Percentiles rank a stretch among this genome's conserved stretches.
phyloP scores from a whole-genome alignment of 2,797 vertebrate genomes.

The Muraenolepis orangiensis region DNA sequence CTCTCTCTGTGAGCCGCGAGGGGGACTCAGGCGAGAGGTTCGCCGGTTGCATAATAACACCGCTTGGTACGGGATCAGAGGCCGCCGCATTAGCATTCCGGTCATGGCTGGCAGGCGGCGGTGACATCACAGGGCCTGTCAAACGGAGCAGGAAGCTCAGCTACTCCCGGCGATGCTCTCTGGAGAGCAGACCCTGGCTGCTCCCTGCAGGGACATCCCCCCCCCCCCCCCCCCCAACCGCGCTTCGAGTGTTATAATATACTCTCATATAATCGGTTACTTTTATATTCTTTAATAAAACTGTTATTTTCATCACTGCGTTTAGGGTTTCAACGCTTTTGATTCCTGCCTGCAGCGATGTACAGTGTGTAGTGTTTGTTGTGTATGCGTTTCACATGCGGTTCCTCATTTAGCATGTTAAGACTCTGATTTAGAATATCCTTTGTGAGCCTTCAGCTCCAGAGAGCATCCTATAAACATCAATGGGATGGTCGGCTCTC shows the following conservation, averaged over 20 bases:
- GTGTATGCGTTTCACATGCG: background rate
- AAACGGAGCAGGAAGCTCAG: conserved; percentile 44
- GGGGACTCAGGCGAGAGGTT: conserved; percentile 68
- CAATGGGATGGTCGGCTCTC: background rate
- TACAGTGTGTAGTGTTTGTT: too few species aligned
- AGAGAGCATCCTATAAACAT: background rate
- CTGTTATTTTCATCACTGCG: background rate
- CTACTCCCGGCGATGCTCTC: background rate
- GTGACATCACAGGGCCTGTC: conserved; percentile 56
- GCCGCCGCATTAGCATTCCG: conserved; percentile 64
- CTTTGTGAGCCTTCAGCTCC: background rate
- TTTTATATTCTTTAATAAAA: background rate
- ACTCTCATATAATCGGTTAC: too few species aligned
- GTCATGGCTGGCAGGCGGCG: conserved; percentile 43
- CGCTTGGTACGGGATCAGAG: conserved; percentile 64
- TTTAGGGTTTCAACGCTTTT: background rate
- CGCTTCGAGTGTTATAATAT: background rate
- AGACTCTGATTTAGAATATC: background rate
- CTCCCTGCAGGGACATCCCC: background rate
- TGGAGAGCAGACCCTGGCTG: background rate
- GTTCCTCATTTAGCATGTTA: background rate
- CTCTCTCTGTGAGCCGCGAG: conserved; percentile 47
- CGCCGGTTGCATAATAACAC: conserved; percentile 67
- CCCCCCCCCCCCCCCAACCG: background rate
- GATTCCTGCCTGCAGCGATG: background rate